Conservation (phyloP, 2,797 vertebrate genomes). For the Myotis daubentonii region DNA sequence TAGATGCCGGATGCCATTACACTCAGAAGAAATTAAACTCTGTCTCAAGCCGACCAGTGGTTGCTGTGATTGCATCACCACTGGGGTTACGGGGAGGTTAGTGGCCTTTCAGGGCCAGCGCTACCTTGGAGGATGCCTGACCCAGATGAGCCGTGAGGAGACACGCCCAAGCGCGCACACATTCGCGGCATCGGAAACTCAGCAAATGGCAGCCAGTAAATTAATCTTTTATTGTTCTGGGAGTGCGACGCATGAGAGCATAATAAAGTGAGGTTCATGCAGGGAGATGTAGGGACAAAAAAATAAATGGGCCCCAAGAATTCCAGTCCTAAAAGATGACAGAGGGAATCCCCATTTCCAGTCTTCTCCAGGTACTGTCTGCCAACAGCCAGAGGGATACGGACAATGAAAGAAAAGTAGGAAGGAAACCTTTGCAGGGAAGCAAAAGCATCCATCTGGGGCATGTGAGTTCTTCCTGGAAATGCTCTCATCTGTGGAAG, state of each 20-base stretch:
- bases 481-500: background rate
- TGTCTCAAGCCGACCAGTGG: constrained; percentile 81
- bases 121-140: constrained; percentile 73
- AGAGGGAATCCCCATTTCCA: constrained; percentile 38
- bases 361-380: background rate
- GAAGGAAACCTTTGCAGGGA: background rate
- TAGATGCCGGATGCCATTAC: constrained; percentile 94
- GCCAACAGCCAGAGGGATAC: background rate
- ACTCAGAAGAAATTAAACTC: constrained; percentile 93
- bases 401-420: background rate
- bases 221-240: constrained; percentile 76
- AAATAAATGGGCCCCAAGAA: constrained; percentile 70
- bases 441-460: background rate
- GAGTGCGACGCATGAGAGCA: constrained; percentile 69
- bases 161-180: background rate
- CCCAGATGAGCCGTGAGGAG: constrained; percentile 62
- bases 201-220: constrained; percentile 66
- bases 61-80: constrained; percentile 80
- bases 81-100: constrained; percentile 84
- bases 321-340: background rate
- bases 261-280: constrained; percentile 72
- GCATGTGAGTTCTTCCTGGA: background rate
- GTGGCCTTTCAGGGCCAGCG: constrained; percentile 72
- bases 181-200: constrained; percentile 69
- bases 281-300: constrained; percentile 54